Evolutionary conservation across 2,888 invertebrate species (phyloP).

Genomic region (Dioctria linearis): DNA sequence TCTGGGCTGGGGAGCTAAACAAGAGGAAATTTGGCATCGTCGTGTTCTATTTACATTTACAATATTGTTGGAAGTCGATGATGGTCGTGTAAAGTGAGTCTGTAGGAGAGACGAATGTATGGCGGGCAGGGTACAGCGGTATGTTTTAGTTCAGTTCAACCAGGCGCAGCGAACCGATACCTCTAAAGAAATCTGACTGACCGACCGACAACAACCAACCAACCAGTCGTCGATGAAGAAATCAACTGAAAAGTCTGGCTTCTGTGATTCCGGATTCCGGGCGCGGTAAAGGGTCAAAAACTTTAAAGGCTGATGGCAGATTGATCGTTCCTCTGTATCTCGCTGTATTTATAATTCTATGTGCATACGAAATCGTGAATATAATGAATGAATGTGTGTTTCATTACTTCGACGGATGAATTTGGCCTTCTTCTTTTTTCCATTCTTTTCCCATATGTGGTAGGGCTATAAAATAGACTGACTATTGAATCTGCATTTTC

Average conservation of each 20-base stretch:
- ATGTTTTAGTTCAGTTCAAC: slow-evolving; percentile 21
- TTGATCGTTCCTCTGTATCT: background rate
- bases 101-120: no score
- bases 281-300: background rate
- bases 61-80: slow-evolving; percentile 25
- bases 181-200: background rate
- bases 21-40: slow-evolving; percentile 36
- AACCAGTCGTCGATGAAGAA: background rate
- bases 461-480: no score
- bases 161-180: slow-evolving; percentile 28
- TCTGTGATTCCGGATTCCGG: background rate
- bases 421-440: background rate
- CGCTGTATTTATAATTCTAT: slow-evolving; percentile 9
- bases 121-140: background rate
- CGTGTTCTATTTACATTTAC: slow-evolving; percentile 49
- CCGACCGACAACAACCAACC: background rate
- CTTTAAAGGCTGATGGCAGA: no score
- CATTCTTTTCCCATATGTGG: no score
- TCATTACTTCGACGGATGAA: background rate
- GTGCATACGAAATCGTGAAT: slow-evolving; percentile 5
- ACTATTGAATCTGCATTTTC: no score
- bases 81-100: background rate
- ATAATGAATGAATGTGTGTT: slow-evolving; percentile 28
- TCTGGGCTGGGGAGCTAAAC: background rate
- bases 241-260: slow-evolving; percentile 20